phyloP scores from a whole-genome alignment of 2,797 vertebrate genomes.

The Orientallactaga sibirica region DNA sequence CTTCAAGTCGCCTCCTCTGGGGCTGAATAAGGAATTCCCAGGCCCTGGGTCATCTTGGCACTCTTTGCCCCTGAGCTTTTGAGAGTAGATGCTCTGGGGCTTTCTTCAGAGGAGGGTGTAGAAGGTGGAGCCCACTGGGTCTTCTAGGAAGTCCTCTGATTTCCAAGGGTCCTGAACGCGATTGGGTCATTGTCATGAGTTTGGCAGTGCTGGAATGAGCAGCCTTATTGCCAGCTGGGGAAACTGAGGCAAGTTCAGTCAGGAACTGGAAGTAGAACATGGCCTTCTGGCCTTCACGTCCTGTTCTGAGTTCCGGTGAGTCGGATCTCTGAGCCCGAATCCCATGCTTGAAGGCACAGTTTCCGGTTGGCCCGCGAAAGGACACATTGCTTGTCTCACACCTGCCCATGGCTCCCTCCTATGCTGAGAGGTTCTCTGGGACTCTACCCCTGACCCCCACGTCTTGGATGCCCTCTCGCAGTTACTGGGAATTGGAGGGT shows the following conservation, averaged over 20 bases:
- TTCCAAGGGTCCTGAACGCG: background rate
- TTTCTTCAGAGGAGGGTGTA: background rate
- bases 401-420: background rate
- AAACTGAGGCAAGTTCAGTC: background rate
- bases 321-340: background rate
- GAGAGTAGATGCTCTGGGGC: background rate
- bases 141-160: background rate
- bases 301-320: background rate
- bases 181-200: background rate
- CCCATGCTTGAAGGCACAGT: background rate
- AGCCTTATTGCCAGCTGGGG: background rate
- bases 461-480: background rate
- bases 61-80: fast-evolving
- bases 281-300: background rate
- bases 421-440: fast-evolving
- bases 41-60: background rate
- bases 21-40: background rate
- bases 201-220: background rate
- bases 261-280: background rate
- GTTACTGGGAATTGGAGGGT: background rate
- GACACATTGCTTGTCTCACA: background rate
- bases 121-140: background rate
- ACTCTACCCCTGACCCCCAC: background rate
- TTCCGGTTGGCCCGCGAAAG: background rate
- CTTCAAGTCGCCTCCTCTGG: background rate